Evolutionary conservation across 2,113 vertebrate genomes (phyloP).

Genomic region (Collichthys lucidus): DNA sequence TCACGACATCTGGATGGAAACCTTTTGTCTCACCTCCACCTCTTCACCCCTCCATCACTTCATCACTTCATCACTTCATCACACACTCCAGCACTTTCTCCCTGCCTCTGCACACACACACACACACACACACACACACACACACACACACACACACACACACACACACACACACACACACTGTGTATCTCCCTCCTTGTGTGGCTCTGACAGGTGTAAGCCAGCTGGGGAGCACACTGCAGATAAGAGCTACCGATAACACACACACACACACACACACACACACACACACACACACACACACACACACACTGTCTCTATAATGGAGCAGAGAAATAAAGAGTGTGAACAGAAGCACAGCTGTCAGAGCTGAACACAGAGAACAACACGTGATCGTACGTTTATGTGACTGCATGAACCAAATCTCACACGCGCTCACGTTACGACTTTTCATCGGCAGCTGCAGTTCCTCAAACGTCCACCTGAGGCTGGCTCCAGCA

Average conservation of each 20-base stretch:
- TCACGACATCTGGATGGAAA: constrained; percentile 34
- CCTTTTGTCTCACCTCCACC: constrained; percentile 28
- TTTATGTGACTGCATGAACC: no score
- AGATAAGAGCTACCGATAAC: constrained; percentile 63
- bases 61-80: not conserved
- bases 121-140: constrained; percentile 19
- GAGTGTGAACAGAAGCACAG: constrained; percentile 35
- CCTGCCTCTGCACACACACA: constrained; percentile 7
- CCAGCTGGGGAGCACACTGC: constrained; percentile 67
- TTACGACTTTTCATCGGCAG: no score
- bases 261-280: constrained; percentile 14
- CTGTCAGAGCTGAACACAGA: constrained; percentile 23
- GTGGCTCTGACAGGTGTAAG: constrained; percentile 65
- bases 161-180: constrained; percentile 15
- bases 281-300: not conserved
- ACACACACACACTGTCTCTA: not conserved
- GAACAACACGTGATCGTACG: no score
- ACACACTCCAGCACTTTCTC: not conserved
- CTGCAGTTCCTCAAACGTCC: no score
- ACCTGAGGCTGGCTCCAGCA: no score
- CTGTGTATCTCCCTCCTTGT: constrained; percentile 30
- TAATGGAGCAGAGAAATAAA: constrained; percentile 44
- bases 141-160: constrained; percentile 23
- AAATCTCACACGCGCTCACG: no score
- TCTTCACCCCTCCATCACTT: no score